Percentiles rank a stretch among this genome's conserved stretches.
These are phyloP conservation scores for Zaprionus tsacasi DNA, from an alignment of 1,140 invertebrate genomes.

Conservation along the genomic window DNA sequence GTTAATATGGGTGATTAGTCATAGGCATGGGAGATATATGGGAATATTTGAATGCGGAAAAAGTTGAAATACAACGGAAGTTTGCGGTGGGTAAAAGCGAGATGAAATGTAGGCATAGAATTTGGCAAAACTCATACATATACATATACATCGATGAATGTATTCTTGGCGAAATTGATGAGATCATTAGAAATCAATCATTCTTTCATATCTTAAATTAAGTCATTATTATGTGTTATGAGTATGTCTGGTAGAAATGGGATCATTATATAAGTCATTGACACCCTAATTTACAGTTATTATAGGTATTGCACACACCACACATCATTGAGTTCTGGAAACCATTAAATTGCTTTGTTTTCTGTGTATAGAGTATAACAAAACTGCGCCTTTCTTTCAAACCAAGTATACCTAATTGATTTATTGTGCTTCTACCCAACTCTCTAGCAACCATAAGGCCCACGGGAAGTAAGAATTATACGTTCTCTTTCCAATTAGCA, in stretches of 20 bases:
- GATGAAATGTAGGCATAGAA: not conserved
- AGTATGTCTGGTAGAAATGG: not conserved
- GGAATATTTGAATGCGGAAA: slow-evolving; percentile 10
- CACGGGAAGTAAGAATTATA: slow-evolving; percentile 6
- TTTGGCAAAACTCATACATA: not conserved
- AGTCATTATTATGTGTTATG: not conserved
- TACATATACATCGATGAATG: not conserved
- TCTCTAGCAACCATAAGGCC: not conserved
- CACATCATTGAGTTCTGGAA: not conserved
- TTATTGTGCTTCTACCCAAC: not conserved
- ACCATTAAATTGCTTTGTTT: not conserved
- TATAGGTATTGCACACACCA: not conserved
- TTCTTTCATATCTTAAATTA: not conserved
- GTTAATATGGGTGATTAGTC: slow-evolving; percentile 29
- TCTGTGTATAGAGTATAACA: not conserved
- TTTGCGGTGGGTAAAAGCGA: not conserved
- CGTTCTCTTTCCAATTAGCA: slow-evolving; percentile 4
- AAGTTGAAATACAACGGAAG: slow-evolving; percentile 1
- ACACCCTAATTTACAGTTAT: slow-evolving; percentile 4
- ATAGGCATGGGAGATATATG: not conserved
- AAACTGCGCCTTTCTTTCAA: not conserved
- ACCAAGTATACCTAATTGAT: slow-evolving; percentile 2
- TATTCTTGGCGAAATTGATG: slow-evolving; percentile 4
- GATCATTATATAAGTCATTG: slow-evolving; percentile 9
- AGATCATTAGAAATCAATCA: slow-evolving; percentile 9